These are phyloP conservation scores for Drosophila fulvimacula DNA, from an alignment of 2,888 invertebrate species.

Conservation along the genomic window DNA sequence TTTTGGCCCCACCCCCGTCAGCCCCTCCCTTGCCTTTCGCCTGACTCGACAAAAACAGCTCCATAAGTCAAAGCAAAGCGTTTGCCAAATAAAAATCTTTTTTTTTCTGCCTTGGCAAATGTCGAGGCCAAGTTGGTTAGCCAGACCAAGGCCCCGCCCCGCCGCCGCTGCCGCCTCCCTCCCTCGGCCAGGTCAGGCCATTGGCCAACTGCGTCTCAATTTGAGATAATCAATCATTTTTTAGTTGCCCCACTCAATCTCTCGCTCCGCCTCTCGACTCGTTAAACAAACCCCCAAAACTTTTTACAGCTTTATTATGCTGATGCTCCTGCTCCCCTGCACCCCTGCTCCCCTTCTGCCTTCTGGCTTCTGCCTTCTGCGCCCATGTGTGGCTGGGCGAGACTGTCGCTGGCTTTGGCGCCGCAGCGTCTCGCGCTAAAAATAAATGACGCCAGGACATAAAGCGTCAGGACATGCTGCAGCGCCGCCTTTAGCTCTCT, in stretches of 20 bases:
- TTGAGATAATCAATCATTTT: slow-evolving; percentile 74
- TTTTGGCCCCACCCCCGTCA: background rate
- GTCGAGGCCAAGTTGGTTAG: slow-evolving; percentile 37
- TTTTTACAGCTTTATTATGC: slow-evolving; percentile 71
- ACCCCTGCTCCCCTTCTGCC: slow-evolving; percentile 15
- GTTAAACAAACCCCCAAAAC: slow-evolving; percentile 59
- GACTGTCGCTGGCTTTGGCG: slow-evolving; percentile 61
- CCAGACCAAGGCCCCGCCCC: background rate
- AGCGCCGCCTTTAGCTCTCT: background rate
- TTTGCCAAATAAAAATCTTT: slow-evolving; percentile 7
- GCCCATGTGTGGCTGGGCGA: background rate
- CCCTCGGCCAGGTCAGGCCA: slow-evolving; percentile 14
- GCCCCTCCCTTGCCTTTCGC: slow-evolving; percentile 17
- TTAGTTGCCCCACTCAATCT: slow-evolving; percentile 20
- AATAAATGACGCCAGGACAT: slow-evolving; percentile 65
- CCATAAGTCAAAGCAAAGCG: slow-evolving; percentile 37
- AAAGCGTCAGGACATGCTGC: slow-evolving; percentile 30
- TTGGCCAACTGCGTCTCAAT: slow-evolving; percentile 56
- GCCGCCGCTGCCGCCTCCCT: background rate
- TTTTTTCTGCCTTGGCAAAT: slow-evolving; percentile 39
- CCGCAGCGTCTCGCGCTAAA: slow-evolving; percentile 73
- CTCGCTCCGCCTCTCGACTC: slow-evolving; percentile 23
- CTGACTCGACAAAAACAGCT: slow-evolving; percentile 51
- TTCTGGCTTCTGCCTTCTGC: background rate
- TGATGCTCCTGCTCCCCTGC: slow-evolving; percentile 28